A percentile compares a stretch with the other conserved stretches of the same genome.
These are phyloP conservation scores for Empidonax alnorum DNA, from an alignment of 2,113 vertebrate genomes.

Conservation along the genomic window DNA sequence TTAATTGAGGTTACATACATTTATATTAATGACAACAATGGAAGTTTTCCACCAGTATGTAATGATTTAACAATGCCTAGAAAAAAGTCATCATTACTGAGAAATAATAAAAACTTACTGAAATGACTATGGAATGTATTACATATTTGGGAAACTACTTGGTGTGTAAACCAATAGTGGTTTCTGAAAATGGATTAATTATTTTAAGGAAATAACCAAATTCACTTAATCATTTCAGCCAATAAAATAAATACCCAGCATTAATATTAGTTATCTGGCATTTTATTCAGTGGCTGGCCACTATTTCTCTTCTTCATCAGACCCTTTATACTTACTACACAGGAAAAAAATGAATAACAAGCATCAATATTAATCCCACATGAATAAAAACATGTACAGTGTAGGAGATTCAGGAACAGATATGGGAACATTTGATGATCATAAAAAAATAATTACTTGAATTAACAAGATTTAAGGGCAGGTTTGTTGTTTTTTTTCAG, in stretches of 20 bases:
- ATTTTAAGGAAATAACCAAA: neutral
- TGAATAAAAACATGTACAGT: neutral
- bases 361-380: neutral
- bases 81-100: neutral
- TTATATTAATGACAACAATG: neutral
- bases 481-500: neutral
- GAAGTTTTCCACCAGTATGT: neutral
- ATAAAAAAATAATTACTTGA: neutral
- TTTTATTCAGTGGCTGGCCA: neutral
- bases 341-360: neutral
- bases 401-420: neutral
- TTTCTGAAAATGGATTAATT: neutral
- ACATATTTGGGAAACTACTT: neutral
- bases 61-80: neutral
- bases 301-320: neutral
- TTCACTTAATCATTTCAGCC: neutral
- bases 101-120: neutral
- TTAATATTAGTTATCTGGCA: neutral
- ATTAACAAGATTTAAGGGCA: neutral
- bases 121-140: neutral
- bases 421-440: neutral
- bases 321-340: neutral
- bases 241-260: neutral
- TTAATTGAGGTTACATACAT: neutral
- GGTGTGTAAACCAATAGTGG: neutral